These are phyloP conservation scores for Thalassarche chlororhynchos DNA, from an alignment of 2,113 vertebrate species.

Conservation along the genomic window DNA sequence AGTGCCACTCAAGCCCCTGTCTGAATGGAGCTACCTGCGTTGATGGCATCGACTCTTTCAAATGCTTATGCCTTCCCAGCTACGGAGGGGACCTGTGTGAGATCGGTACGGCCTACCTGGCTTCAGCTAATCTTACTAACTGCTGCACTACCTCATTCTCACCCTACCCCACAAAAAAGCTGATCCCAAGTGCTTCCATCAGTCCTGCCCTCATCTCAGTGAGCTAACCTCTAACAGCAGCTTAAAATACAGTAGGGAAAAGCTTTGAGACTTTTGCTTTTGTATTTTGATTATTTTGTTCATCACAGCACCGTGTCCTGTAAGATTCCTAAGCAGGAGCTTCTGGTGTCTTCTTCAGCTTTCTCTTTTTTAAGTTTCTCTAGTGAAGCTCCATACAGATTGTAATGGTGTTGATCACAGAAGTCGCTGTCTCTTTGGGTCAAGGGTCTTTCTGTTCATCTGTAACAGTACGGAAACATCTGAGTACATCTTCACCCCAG, in stretches of 20 bases:
- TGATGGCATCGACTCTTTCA: conserved; percentile 91
- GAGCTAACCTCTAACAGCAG: conserved; percentile 50
- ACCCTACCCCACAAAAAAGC: background rate
- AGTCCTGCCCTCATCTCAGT: background rate
- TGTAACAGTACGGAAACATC: background rate
- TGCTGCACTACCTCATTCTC: conserved; percentile 43
- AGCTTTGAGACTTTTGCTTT: background rate
- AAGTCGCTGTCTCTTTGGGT: background rate
- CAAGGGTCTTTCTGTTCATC: background rate
- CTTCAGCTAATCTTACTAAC: conserved; percentile 94
- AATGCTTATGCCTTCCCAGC: conserved; percentile 99
- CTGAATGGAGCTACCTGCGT: conserved; percentile 97
- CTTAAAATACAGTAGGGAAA: background rate
- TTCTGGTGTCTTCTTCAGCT: background rate
- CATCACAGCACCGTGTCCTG: background rate
- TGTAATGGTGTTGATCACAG: background rate
- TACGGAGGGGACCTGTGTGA: conserved; percentile 96
- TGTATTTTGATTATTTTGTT: background rate
- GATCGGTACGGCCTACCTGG: conserved; percentile 90
- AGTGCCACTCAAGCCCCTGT: conserved; percentile 94
- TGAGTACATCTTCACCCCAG: background rate
- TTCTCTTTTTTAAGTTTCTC: background rate
- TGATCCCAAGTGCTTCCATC: background rate
- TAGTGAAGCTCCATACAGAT: background rate
- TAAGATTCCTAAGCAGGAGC: background rate